Evolutionary conservation across 1,140 invertebrate genomes (phyloP).

Genomic region (Drosophila sproati): DNA sequence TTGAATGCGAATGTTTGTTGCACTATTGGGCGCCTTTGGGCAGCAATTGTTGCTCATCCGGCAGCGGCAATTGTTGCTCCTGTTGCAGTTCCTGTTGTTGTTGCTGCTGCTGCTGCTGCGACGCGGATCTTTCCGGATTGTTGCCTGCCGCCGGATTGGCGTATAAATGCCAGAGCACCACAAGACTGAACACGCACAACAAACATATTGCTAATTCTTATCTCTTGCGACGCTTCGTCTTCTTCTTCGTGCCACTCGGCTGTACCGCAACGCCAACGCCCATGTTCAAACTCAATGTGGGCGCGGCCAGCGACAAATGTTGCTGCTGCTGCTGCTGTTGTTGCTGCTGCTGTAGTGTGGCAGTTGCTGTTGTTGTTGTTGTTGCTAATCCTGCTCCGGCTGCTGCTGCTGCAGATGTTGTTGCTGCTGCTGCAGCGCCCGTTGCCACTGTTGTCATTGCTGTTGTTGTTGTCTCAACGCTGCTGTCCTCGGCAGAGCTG

Average conservation of each 20-base stretch:
- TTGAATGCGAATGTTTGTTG: slow-evolving; percentile 37
- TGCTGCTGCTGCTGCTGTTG: slow-evolving; percentile 4
- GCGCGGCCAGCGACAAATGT: background rate
- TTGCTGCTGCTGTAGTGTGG: background rate
- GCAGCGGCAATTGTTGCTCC: slow-evolving; percentile 3
- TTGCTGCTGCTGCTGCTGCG: slow-evolving; percentile 28
- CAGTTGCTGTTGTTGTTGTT: background rate
- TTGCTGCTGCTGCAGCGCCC: too few relatives aligned
- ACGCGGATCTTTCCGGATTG: background rate
- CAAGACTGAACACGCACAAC: slow-evolving; percentile 82
- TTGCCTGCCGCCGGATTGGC: slow-evolving; percentile 38
- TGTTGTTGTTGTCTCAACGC: slow-evolving; percentile 58
- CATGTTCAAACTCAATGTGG: background rate
- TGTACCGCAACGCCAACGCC: slow-evolving; percentile 43
- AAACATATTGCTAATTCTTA: slow-evolving; percentile 85
- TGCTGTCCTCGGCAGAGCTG: slow-evolving; percentile 72
- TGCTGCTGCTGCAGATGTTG: background rate
- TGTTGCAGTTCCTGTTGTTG: background rate
- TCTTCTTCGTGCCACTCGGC: slow-evolving; percentile 81
- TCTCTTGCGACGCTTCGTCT: slow-evolving; percentile 83
- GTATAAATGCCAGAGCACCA: slow-evolving; percentile 78
- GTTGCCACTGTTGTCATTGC: slow-evolving; percentile 1
- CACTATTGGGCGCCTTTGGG: slow-evolving; percentile 51
- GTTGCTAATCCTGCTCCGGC: background rate
- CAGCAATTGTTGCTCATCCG: slow-evolving; percentile 1